Evolutionary conservation across 2,113 vertebrate species (phyloP).

Genomic region (Canis aureus): DNA sequence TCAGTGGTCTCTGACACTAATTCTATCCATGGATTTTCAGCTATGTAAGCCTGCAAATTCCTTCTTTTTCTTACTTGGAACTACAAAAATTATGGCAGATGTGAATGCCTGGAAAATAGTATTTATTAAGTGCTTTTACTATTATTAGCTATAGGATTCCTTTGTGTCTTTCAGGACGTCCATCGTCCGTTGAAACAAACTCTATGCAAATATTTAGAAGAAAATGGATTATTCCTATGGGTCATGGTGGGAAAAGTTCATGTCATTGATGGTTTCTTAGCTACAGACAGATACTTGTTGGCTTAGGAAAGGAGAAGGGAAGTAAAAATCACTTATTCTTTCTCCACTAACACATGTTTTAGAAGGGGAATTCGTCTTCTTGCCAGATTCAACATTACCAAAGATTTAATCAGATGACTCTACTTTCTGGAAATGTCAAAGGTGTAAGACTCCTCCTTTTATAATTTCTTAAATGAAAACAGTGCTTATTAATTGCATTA

Average conservation of each 20-base stretch:
- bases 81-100: background rate
- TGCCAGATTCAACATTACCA: background rate
- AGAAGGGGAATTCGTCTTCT: conserved; percentile 2
- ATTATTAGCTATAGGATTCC: background rate
- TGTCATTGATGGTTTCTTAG: background rate
- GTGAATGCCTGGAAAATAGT: background rate
- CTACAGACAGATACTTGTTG: background rate
- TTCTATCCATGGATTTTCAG: background rate
- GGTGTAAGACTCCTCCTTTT: background rate
- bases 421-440: conserved; percentile 48
- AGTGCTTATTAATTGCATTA: conserved; percentile 62
- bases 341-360: background rate
- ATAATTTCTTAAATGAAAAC: conserved; percentile 35
- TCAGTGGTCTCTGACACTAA: background rate
- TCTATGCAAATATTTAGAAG: conserved; percentile 10
- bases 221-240: background rate
- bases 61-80: conserved; percentile 9
- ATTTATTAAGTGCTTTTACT: background rate
- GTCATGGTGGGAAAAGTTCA: background rate
- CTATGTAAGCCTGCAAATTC: background rate
- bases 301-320: background rate
- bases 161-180: background rate
- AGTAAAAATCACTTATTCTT: conserved; percentile 39
- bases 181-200: background rate
- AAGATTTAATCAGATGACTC: conserved; percentile 33